A percentile compares a stretch with the other conserved stretches of the same genome.
Conservation (phyloP, 2,797 vertebrate species). For the Oryzias dopingdopingensis region DNA sequence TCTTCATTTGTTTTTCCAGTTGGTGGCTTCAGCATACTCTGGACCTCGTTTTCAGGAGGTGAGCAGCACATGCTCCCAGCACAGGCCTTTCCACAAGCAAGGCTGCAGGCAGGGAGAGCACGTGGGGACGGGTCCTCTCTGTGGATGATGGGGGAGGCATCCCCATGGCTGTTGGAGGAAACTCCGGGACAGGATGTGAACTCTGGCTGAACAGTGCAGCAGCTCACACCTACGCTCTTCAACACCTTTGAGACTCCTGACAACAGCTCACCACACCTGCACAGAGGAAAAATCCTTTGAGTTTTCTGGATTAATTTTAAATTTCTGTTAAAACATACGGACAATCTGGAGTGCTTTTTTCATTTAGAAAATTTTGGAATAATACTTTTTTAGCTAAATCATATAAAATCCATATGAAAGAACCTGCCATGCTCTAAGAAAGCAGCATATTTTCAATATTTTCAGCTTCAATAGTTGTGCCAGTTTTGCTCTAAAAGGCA, state of each 20-base stretch:
- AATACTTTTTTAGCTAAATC: no score
- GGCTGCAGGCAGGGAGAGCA: constrained; percentile 47
- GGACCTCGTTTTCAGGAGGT: constrained; percentile 15
- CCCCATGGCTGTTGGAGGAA: neutral
- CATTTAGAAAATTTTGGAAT: no score
- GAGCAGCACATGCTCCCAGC: constrained; percentile 70
- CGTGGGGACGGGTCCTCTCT: constrained; percentile 11
- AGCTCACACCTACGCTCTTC: constrained; percentile 63
- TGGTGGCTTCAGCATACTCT: constrained; percentile 17
- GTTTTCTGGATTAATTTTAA: neutral
- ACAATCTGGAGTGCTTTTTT: no score
- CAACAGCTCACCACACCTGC: constrained; percentile 65
- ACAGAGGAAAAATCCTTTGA: neutral
- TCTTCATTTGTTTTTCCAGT: constrained; percentile 44
- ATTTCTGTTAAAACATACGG: no score
- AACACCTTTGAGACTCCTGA: constrained; percentile 64
- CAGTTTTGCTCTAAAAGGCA: no score
- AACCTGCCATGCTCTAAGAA: no score
- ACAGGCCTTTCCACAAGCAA: constrained; percentile 69
- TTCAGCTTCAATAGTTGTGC: no score
- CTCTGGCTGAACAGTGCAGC: constrained; percentile 79
- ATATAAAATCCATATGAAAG: no score
- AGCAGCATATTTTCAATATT: no score
- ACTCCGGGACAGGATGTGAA: constrained; percentile 28
- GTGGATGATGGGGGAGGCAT: constrained; percentile 11